Evolutionary conservation across 2,888 invertebrate species (phyloP).

Genomic region (Plagiodera versicolora): DNA sequence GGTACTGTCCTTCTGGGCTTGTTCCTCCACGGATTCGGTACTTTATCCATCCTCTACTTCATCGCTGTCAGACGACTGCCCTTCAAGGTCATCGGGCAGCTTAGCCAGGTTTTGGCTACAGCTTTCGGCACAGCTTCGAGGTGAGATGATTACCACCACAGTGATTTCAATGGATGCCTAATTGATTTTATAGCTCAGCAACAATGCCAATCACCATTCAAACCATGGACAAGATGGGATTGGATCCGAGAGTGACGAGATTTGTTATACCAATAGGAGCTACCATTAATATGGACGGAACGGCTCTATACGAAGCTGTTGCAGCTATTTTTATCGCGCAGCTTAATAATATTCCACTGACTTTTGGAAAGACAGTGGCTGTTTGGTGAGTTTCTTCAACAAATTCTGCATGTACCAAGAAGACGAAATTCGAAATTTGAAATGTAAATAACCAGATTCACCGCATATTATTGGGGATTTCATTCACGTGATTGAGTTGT

Average conservation of each 20-base stretch:
- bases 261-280: constrained; percentile 97
- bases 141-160: constrained; percentile 47
- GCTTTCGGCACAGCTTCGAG: constrained; percentile 96
- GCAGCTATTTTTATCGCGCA: constrained; percentile 98
- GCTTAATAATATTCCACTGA: constrained; percentile 77
- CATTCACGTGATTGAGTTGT: too few species aligned
- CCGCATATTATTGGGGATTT: too few species aligned
- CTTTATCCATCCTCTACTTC: constrained; percentile 85
- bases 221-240: constrained; percentile 81
- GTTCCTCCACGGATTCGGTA: constrained; percentile 87
- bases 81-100: constrained; percentile 75
- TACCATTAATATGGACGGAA: constrained; percentile 98
- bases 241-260: constrained; percentile 88
- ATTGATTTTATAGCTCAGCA: constrained; percentile 67
- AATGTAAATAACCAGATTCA: too few species aligned
- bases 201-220: constrained; percentile 86
- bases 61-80: constrained; percentile 81
- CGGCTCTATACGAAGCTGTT: constrained; percentile 96
- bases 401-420: too few species aligned
- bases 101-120: constrained; percentile 90
- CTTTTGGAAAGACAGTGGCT: constrained; percentile 86
- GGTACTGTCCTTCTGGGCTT: constrained; percentile 90
- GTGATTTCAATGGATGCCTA: background rate
- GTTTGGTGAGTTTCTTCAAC: constrained; percentile 71
- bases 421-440: too few species aligned